These are phyloP conservation scores for Neotoxoptera formosana DNA, from an alignment of 1,140 invertebrate genomes.

Conservation along the genomic window DNA sequence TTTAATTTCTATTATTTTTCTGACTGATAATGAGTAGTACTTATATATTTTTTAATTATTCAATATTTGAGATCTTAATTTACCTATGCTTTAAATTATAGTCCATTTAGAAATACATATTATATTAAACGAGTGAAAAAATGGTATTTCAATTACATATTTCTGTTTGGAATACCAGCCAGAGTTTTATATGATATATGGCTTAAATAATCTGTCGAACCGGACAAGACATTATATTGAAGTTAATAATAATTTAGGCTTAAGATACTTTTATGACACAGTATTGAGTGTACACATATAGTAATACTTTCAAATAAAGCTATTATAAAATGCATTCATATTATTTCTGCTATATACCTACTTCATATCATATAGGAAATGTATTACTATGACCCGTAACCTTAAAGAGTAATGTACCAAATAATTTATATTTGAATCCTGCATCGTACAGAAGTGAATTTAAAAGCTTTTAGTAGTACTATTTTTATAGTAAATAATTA, in stretches of 20 bases:
- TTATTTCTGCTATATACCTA: background rate
- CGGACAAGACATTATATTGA: background rate
- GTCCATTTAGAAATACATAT: background rate
- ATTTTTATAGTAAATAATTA: background rate
- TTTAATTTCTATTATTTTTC: background rate
- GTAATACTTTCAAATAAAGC: background rate
- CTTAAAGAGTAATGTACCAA: background rate
- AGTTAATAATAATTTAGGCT: background rate
- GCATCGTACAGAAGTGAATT: background rate
- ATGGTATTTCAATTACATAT: background rate
- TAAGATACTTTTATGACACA: background rate
- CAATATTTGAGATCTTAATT: too few species aligned
- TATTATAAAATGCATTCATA: background rate
- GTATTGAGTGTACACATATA: background rate
- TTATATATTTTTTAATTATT: background rate
- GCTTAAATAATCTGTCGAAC: background rate
- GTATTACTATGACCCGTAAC: background rate
- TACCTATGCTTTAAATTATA: background rate
- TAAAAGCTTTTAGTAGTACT: background rate
- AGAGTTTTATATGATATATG: background rate
- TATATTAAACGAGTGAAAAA: background rate
- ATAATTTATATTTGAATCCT: background rate
- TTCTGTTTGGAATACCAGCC: background rate
- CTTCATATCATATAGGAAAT: background rate
- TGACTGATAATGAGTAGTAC: background rate